phyloP scores from a whole-genome alignment of 35 echinoderm and acorn worm species.

The Lytechinus variegatus region DNA sequence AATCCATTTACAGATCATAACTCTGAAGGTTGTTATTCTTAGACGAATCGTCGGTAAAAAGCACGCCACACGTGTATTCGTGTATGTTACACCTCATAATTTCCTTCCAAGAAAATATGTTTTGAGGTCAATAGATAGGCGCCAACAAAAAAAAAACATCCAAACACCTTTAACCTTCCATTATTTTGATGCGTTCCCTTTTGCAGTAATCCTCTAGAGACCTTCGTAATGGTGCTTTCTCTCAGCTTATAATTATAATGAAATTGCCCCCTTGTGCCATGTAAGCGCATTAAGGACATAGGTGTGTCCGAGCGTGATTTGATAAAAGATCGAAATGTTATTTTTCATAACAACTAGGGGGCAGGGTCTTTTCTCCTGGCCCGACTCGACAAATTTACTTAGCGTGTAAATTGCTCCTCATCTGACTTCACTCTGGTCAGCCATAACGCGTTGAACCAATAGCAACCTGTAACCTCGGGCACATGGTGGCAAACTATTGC shows the following conservation, averaged over 20 bases:
- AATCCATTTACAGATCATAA: too few species aligned
- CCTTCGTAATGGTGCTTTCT: not conserved
- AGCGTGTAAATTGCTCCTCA: not conserved
- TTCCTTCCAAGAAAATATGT: not conserved
- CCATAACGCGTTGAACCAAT: not conserved
- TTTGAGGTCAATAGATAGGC: not conserved
- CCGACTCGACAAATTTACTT: constrained; percentile 11
- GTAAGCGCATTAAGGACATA: constrained; percentile 17
- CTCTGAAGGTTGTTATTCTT: too few species aligned
- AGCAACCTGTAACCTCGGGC: not conserved
- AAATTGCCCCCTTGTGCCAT: not conserved
- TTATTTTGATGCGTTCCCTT: not conserved
- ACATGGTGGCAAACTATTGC: not conserved
- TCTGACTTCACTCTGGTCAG: not conserved
- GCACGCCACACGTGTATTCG: too few species aligned
- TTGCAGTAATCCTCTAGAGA: not conserved
- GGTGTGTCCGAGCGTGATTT: not conserved
- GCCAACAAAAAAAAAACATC: not conserved
- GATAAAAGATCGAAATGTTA: constrained; percentile 20
- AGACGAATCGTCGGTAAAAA: too few species aligned
- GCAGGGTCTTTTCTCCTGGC: not conserved
- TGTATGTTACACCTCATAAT: too few species aligned
- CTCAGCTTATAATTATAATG: not conserved
- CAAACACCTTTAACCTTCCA: not conserved
- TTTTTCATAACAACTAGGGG: constrained; percentile 2